Evolutionary conservation across 2,113 vertebrate genomes (phyloP).

Genomic region (Ictalurus punctatus): DNA sequence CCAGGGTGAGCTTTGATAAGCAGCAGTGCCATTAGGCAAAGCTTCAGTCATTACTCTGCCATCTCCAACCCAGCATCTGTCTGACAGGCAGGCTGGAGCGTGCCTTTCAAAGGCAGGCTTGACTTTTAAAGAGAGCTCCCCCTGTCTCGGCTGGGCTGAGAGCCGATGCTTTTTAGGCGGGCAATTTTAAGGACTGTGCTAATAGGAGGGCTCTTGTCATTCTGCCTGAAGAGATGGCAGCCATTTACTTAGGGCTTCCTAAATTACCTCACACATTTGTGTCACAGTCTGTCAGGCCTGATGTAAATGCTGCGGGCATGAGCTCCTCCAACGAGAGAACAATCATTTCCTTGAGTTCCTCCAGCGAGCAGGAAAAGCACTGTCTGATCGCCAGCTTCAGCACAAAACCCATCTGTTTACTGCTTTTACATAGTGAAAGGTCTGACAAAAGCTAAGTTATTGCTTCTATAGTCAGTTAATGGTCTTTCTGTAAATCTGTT

Average conservation of each 20-base stretch:
- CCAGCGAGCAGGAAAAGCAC: constrained; percentile 27
- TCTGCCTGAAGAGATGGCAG: constrained; percentile 49
- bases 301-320: constrained; percentile 50
- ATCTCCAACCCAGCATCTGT: constrained; percentile 39
- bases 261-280: constrained; percentile 40
- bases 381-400: constrained; percentile 33
- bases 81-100: constrained; percentile 41
- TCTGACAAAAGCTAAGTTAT: constrained; percentile 33
- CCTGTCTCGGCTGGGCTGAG: constrained; percentile 40
- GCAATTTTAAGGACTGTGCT: constrained; percentile 48
- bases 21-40: constrained; percentile 47
- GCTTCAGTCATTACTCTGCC: constrained; percentile 43
- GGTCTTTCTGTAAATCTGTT: constrained; percentile 22
- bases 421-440: constrained; percentile 15
- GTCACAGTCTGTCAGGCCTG: constrained; percentile 45
- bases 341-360: constrained; percentile 46
- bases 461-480: constrained; percentile 21
- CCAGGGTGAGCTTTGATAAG: constrained; percentile 45
- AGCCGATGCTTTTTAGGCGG: constrained; percentile 38
- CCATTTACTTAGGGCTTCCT: constrained; percentile 50
- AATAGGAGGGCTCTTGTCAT: constrained; percentile 55
- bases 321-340: constrained; percentile 44
- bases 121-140: constrained; percentile 36
- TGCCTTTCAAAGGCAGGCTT: constrained; percentile 47
- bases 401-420: constrained; percentile 36